These are phyloP conservation scores for Meta bourneti DNA, from an alignment of 2,888 invertebrate species.

Conservation along the genomic window DNA sequence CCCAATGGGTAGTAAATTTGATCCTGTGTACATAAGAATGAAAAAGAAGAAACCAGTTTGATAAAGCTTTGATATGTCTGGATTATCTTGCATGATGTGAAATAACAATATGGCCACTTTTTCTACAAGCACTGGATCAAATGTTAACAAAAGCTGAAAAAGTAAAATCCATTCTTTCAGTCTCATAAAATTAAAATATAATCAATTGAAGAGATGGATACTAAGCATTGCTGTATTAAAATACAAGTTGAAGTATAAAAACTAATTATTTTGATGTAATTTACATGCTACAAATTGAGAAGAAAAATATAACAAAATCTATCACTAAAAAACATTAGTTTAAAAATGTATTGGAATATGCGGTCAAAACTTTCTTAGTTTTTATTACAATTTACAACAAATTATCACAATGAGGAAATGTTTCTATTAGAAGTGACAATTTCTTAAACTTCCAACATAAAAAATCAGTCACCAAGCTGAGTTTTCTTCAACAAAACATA, in stretches of 20 bases:
- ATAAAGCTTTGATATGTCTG: conserved; percentile 95
- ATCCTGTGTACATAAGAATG: conserved; percentile 98
- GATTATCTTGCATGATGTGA: conserved; percentile 97
- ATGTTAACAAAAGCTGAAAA: conserved; percentile 90
- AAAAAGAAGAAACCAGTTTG: conserved; percentile 98
- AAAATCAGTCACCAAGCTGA: no score
- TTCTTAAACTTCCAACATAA: no score
- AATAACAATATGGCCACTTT: conserved; percentile 94
- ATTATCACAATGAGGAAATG: no score
- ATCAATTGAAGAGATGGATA: not conserved
- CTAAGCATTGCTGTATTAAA: not conserved
- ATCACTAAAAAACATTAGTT: no score
- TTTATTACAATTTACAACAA: no score
- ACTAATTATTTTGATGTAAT: no score
- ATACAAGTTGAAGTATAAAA: not conserved
- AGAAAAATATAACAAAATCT: no score
- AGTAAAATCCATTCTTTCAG: conserved; percentile 80
- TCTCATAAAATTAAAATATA: not conserved
- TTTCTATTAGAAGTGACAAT: no score
- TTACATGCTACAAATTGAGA: no score
- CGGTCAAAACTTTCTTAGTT: no score
- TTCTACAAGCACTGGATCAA: conserved; percentile 97
- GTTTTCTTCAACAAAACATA: conserved; percentile 68
- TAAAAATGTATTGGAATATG: no score
- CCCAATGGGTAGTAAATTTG: conserved; percentile 97